Conservation (phyloP, 2,888 invertebrate genomes). For the Drosophila basisetae region DNA sequence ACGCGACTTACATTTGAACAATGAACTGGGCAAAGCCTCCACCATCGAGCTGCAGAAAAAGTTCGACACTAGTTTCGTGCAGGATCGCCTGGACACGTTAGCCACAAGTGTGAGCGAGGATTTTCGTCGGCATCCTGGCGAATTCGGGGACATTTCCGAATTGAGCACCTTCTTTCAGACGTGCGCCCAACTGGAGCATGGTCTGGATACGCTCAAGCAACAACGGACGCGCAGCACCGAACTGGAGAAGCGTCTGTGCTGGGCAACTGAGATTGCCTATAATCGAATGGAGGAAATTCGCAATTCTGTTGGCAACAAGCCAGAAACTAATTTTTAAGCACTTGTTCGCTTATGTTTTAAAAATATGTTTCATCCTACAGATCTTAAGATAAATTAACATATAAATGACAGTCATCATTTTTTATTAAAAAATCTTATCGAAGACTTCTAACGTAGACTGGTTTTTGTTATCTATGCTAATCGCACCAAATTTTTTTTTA, state of each 20-base stretch:
- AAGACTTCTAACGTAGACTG: not conserved
- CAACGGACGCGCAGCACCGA: constrained; percentile 73
- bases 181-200: constrained; percentile 81
- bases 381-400: not conserved
- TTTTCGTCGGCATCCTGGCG: constrained; percentile 82
- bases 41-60: constrained; percentile 64
- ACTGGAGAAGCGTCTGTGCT: constrained; percentile 70
- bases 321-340: constrained; percentile 55
- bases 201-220: constrained; percentile 71
- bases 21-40: constrained; percentile 54
- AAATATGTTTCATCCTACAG: not conserved
- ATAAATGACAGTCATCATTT: not conserved
- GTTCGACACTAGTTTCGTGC: constrained; percentile 69
- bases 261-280: constrained; percentile 75
- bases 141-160: constrained; percentile 84
- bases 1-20: constrained; percentile 76
- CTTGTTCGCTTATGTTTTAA: not conserved
- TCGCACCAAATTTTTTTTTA: not conserved
- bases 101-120: constrained; percentile 71
- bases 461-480: not conserved
- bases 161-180: constrained; percentile 82
- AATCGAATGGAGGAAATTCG: constrained; percentile 78
- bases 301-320: constrained; percentile 51
- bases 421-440: not conserved
- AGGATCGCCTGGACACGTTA: constrained; percentile 73